These are phyloP conservation scores for Nothoprocta pentlandii DNA, from an alignment of 2,113 vertebrate genomes.

Conservation along the genomic window DNA sequence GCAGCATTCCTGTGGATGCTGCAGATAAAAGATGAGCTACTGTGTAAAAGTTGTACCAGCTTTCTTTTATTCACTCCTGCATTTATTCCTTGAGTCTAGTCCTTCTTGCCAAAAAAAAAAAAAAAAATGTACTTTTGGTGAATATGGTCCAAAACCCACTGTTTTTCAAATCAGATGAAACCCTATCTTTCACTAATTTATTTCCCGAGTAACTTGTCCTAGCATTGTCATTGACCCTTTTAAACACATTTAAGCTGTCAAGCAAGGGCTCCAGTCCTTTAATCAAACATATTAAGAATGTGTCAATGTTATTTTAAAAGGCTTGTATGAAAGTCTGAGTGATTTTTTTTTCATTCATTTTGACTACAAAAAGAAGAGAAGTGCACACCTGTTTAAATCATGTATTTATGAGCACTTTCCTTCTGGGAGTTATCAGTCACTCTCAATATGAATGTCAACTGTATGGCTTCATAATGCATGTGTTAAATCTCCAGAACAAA, in stretches of 20 bases:
- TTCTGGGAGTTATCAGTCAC: conserved; percentile 19
- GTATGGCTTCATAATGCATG: conserved; percentile 15
- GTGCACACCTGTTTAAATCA: conserved; percentile 44
- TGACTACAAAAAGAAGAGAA: conserved; percentile 2
- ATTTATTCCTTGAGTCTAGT: not conserved
- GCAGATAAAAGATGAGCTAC: not conserved
- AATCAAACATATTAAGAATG: not conserved
- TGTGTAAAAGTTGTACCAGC: not conserved
- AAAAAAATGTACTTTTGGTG: too few relatives aligned
- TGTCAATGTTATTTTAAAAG: conserved; percentile 55
- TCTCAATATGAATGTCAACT: conserved; percentile 11
- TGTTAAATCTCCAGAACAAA: conserved; percentile 24
- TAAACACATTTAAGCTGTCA: not conserved
- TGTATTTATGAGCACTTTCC: conserved; percentile 34
- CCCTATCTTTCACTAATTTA: not conserved
- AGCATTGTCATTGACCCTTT: not conserved
- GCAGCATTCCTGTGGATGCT: not conserved
- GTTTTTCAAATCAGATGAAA: not conserved
- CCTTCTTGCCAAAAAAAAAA: not conserved
- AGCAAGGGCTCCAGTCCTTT: not conserved
- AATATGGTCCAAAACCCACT: too few relatives aligned
- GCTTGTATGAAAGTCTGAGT: conserved; percentile 3
- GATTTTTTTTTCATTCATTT: conserved; percentile 31
- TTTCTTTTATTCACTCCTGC: not conserved
- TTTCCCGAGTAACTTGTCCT: not conserved